Evolutionary conservation across 1,140 invertebrate species (phyloP).

Genomic region (Oreohelix idahoensis): DNA sequence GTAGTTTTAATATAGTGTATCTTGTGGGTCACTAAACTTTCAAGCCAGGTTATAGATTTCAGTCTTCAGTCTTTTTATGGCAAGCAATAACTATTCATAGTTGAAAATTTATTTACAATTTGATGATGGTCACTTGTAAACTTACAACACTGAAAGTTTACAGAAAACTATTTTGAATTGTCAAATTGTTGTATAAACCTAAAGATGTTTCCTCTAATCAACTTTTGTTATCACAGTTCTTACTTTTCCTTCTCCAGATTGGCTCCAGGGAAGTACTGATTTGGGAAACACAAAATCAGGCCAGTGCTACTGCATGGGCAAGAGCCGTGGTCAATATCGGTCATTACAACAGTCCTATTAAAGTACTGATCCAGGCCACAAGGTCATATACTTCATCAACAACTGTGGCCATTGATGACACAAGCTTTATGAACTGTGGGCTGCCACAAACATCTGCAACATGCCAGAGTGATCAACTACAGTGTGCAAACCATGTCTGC

Average conservation of each 20-base stretch:
- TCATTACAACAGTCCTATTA: conserved; percentile 12
- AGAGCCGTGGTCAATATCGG: conserved; percentile 22
- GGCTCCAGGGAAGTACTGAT: conserved; percentile 17
- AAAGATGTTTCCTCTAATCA: too few relatives aligned
- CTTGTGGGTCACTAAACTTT: too few relatives aligned
- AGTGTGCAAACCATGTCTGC: conserved; percentile 50
- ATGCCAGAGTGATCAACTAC: background rate
- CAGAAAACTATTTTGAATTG: too few relatives aligned
- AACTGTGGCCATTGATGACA: conserved; percentile 37
- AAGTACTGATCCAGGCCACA: conserved; percentile 7
- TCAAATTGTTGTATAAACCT: too few relatives aligned
- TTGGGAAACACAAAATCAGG: conserved; percentile 1
- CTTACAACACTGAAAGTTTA: too few relatives aligned
- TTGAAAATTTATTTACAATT: too few relatives aligned
- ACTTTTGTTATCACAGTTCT: background rate
- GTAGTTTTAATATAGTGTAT: too few relatives aligned
- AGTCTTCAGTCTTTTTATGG: too few relatives aligned
- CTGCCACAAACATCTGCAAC: background rate
- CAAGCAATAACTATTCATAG: too few relatives aligned
- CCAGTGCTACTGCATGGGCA: conserved; percentile 18
- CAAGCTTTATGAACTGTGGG: conserved; percentile 23
- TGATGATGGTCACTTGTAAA: too few relatives aligned
- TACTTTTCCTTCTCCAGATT: conserved; percentile 15
- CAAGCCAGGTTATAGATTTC: too few relatives aligned
- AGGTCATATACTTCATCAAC: conserved; percentile 12